phyloP scores from a whole-genome alignment of 2,888 invertebrate species.

The Aspidiotus rigidus region DNA sequence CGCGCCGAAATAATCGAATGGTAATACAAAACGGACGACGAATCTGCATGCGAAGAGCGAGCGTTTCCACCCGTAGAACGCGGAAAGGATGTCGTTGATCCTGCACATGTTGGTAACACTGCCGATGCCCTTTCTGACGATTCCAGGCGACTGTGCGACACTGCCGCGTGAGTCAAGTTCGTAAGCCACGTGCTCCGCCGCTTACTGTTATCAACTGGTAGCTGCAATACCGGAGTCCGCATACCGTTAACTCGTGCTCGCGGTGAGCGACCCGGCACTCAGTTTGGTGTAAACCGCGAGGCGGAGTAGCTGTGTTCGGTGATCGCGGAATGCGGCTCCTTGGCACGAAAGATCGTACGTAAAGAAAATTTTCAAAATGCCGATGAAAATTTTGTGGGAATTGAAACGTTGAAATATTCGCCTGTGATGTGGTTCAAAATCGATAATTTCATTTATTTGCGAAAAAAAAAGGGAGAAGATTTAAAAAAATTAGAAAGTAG shows the following conservation, averaged over 20 bases:
- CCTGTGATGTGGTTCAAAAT: background rate
- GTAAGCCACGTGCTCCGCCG: slow-evolving; percentile 10
- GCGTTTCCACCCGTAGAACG: too few species aligned
- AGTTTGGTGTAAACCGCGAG: background rate
- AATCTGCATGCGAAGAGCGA: too few species aligned
- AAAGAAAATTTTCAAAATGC: too few species aligned
- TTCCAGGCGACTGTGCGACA: too few species aligned
- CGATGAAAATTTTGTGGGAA: background rate
- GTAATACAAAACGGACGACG: too few species aligned
- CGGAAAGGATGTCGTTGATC: too few species aligned
- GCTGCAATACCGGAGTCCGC: slow-evolving; percentile 21
- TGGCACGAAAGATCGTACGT: background rate
- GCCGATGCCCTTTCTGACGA: too few species aligned
- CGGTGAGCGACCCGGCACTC: background rate
- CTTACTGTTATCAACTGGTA: slow-evolving; percentile 24
- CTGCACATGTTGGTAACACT: too few species aligned
- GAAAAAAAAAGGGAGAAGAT: background rate
- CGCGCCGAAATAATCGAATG: too few species aligned
- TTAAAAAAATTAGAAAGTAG: background rate
- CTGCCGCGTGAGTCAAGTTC: too few species aligned
- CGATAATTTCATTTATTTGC: background rate
- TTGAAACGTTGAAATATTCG: background rate
- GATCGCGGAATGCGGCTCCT: background rate
- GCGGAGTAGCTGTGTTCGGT: background rate
- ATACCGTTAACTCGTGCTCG: background rate